Percentiles rank a stretch among this genome's conserved stretches.
phyloP scores from a whole-genome alignment of 2,113 vertebrate genomes.

The Motacilla tschutschensis region DNA sequence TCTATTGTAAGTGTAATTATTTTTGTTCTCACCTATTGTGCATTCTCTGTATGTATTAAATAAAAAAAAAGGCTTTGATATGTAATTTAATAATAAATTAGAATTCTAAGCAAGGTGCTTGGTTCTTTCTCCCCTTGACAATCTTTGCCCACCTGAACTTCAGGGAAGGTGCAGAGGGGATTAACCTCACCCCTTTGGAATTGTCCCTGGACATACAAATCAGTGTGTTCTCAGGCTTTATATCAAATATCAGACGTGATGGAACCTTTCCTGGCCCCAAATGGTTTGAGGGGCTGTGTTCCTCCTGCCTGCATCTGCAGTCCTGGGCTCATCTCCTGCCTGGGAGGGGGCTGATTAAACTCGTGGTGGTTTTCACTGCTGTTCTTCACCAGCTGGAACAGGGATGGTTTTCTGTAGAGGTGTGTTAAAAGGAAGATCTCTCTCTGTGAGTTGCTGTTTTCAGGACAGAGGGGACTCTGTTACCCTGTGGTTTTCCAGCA shows the following conservation, averaged over 20 bases:
- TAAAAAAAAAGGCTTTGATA: slow-evolving; percentile 74
- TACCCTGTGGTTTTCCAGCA: neutral
- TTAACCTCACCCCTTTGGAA: neutral
- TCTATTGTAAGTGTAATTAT: slow-evolving; percentile 78
- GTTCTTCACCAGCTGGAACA: neutral
- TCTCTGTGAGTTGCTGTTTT: neutral
- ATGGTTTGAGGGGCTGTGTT: neutral
- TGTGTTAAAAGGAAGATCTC: neutral
- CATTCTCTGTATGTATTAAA: slow-evolving; percentile 76
- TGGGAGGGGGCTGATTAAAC: neutral
- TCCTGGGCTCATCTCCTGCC: neutral
- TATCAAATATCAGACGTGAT: neutral
- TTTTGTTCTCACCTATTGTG: slow-evolving; percentile 76
- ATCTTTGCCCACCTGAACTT: neutral
- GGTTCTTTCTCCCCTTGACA: neutral
- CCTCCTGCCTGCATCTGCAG: neutral
- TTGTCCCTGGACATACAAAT: accelerated
- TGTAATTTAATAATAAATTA: slow-evolving; percentile 86
- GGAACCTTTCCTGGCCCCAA: neutral
- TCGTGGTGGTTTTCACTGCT: neutral
- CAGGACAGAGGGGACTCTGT: neutral
- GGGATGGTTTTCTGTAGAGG: neutral
- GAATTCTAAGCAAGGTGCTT: slow-evolving; percentile 66
- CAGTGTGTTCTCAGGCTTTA: neutral
- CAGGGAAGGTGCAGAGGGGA: neutral